Base-by-base conservation (phyloP, 2,888 invertebrate genomes). In the Ochropacha duplaris region DNA sequence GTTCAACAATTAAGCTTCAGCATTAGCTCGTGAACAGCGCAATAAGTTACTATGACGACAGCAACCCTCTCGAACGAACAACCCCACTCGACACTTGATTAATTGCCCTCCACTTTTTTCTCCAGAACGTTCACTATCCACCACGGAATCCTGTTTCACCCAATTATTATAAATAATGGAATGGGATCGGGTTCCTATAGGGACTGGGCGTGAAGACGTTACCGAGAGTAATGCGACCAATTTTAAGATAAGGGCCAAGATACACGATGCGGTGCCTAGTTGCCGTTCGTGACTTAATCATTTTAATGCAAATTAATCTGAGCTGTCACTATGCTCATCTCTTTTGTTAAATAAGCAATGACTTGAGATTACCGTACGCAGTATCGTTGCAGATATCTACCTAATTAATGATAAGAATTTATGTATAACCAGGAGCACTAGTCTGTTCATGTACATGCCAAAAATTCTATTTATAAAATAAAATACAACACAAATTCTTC, bases 161-260 rank as follows among this genome's bases (percentile, higher is more conserved):
- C 88, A 88, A 88, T 88, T 87, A 88, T 86, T 85, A 75, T 87
- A 84, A 88, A 87, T 88, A 88, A 87, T 83, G 86, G 82, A 81
- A 74, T 68, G 69, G 76, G 72, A 83, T 88, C 86, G 72, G 74
- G 77, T 88, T 85, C 64, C 78, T 58, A 62, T 57, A 71, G 70
- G 70, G 70, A 66, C 61, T 34, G 34, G 66, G 65, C 61, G 64
- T 44, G 44, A 44, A 44, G 44, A 44, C 44, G 65, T 65, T 60
- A 60, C 64, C 55, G 69, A 73, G 76, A 80, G 73, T 72, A 66
- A 76, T 78, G 72, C 64, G 60, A 61, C 61, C 71, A 69, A 74
- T 72, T 71, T 71, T 60, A 55, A 59, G 54, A 36, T 44, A n/a
- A 2, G 31, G 50, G 50, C 50, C 28, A 54, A 55, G 55, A 60